phyloP scores from a whole-genome alignment of 2,113 vertebrate genomes.

The Halichoeres trimaculatus region DNA sequence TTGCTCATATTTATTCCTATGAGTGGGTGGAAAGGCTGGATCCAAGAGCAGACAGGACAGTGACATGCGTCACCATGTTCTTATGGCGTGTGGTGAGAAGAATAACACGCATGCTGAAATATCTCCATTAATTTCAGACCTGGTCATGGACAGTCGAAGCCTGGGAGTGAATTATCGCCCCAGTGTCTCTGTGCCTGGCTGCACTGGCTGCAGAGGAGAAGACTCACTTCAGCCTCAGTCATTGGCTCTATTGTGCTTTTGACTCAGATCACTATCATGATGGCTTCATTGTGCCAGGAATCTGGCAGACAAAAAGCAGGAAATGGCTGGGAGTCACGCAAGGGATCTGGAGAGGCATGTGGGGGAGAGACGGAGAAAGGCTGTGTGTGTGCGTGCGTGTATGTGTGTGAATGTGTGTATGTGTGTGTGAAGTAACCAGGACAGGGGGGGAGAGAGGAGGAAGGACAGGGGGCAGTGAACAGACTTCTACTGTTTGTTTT shows the following conservation, averaged over 20 bases:
- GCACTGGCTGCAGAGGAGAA: conserved; percentile 65
- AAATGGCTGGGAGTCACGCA: conserved; percentile 84
- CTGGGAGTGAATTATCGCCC: conserved; percentile 28
- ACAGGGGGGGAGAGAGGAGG: conserved; percentile 24
- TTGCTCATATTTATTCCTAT: conserved; percentile 54
- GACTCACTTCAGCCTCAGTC: conserved; percentile 68
- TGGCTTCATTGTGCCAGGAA: conserved; percentile 81
- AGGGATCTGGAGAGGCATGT: conserved; percentile 76
- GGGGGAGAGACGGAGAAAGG: conserved; percentile 42
- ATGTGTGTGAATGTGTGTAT: conserved; percentile 41
- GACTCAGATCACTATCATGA: conserved; percentile 82
- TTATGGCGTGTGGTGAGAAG: conserved; percentile 39
- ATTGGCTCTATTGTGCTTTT: conserved; percentile 79
- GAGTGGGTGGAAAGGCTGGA: conserved; percentile 48
- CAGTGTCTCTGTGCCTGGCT: conserved; percentile 46
- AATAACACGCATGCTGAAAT: conserved; percentile 39
- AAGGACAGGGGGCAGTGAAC: conserved; percentile 33
- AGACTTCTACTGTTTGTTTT: conserved; percentile 42
- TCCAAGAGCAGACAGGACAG: conserved; percentile 34
- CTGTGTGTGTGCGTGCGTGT: conserved; percentile 27
- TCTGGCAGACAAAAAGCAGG: conserved; percentile 84
- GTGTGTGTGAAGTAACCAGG: conserved; percentile 61
- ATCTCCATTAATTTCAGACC: conserved; percentile 49
- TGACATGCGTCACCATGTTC: conserved; percentile 47
- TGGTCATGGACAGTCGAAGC: conserved; percentile 15